These are phyloP conservation scores for Eupeodes corollae DNA, from an alignment of 1,140 invertebrate species.

Conservation along the genomic window DNA sequence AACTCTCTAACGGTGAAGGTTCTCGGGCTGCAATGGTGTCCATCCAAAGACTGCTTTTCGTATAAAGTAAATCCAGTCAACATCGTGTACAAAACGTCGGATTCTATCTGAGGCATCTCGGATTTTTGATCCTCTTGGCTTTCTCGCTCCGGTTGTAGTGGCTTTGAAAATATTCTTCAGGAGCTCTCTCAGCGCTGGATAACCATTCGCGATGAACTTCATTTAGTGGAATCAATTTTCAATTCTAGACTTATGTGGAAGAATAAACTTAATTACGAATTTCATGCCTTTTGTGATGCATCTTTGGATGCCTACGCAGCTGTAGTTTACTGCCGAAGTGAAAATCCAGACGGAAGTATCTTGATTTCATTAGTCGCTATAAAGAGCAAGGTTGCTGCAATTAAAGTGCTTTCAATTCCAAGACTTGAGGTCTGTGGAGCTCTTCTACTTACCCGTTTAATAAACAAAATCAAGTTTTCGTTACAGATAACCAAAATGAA, in stretches of 20 bases:
- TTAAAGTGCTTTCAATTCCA: slow-evolving; percentile 7
- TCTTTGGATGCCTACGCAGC: slow-evolving; percentile 26
- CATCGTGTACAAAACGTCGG: slow-evolving; percentile 15
- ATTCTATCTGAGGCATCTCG: slow-evolving; percentile 11
- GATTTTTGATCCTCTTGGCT: slow-evolving; percentile 30
- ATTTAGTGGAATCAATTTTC: too few species aligned
- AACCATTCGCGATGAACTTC: too few species aligned
- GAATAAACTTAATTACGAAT: too few species aligned
- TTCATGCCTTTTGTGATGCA: slow-evolving; percentile 30
- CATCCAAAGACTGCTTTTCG: too few species aligned
- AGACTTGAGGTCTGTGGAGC: slow-evolving; percentile 13
- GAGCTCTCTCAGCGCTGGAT: too few species aligned
- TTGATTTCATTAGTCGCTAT: slow-evolving; percentile 8
- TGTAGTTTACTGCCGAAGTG: slow-evolving; percentile 20
- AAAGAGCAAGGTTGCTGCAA: slow-evolving; percentile 7
- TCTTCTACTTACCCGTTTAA: slow-evolving; percentile 4
- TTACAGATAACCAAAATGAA: background rate
- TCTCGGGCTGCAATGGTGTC: too few species aligned
- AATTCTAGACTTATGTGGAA: too few species aligned
- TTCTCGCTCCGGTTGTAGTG: slow-evolving; percentile 21
- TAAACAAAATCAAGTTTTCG: background rate
- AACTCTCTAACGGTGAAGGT: too few species aligned
- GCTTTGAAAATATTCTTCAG: slow-evolving; percentile 21
- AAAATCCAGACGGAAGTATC: too few species aligned
- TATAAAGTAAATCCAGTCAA: too few species aligned